Percentiles rank a stretch among this genome's conserved stretches.
Conservation (phyloP, 2,888 invertebrate genomes). For the Himalopsyche kuldschensis region DNA sequence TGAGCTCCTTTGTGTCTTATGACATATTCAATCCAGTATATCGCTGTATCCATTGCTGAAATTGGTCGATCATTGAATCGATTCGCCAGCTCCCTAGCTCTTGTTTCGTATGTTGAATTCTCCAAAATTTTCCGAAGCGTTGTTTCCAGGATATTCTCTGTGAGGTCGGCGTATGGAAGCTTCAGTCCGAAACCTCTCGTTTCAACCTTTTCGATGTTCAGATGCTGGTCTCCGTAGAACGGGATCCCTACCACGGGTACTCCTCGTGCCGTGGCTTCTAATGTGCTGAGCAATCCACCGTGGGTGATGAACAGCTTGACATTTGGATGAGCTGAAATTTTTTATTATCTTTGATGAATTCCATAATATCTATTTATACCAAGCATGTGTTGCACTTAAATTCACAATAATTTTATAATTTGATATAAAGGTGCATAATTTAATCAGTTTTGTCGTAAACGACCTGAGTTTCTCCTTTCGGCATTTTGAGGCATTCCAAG, state of each 20-base stretch:
- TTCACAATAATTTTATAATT: no score
- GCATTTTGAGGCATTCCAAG: no score
- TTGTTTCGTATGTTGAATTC: conserved; percentile 47
- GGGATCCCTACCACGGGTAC: conserved; percentile 52
- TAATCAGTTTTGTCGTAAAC: no score
- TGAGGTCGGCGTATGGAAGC: conserved; percentile 45
- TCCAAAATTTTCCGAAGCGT: conserved; percentile 46
- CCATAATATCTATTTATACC: no score
- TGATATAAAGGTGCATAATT: no score
- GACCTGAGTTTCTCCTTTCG: no score
- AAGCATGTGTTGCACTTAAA: no score
- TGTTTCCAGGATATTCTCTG: conserved; percentile 44
- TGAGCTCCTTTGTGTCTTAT: conserved; percentile 50
- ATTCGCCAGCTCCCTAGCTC: conserved; percentile 51
- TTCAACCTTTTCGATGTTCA: conserved; percentile 47
- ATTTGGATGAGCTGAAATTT: conserved; percentile 47
- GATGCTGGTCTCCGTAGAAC: conserved; percentile 50
- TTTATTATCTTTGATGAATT: not conserved
- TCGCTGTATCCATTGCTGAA: conserved; percentile 60
- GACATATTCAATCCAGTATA: conserved; percentile 65
- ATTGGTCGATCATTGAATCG: conserved; percentile 59
- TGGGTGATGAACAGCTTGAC: conserved; percentile 51
- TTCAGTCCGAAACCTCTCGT: conserved; percentile 47
- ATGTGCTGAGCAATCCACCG: conserved; percentile 49
- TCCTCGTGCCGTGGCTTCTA: conserved; percentile 49